phyloP scores from a whole-genome alignment of 2,888 invertebrate genomes.

The Watsonalla cultraria region DNA sequence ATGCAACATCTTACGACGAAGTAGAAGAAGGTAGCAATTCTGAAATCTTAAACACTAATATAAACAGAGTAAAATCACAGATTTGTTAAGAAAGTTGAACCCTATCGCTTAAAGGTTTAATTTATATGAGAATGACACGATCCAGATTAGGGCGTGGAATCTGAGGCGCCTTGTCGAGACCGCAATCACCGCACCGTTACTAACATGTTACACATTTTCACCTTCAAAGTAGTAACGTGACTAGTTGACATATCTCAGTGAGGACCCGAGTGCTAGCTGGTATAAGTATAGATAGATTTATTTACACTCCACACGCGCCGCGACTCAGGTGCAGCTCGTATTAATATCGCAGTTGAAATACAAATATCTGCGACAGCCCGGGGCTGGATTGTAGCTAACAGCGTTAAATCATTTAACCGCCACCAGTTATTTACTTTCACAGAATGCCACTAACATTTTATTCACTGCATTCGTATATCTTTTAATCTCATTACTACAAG shows the following conservation, averaged over 20 bases:
- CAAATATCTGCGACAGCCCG: slow-evolving; percentile 28
- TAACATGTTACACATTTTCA: slow-evolving; percentile 27
- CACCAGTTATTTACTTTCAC: too few species aligned
- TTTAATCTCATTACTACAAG: too few species aligned
- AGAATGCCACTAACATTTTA: too few species aligned
- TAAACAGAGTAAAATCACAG: too few species aligned
- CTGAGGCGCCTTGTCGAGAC: neutral
- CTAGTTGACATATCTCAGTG: slow-evolving; percentile 37
- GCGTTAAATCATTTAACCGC: neutral
- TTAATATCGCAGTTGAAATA: slow-evolving; percentile 45
- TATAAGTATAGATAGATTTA: slow-evolving; percentile 33
- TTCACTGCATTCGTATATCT: too few species aligned
- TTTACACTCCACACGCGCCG: slow-evolving; percentile 31
- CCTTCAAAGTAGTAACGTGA: slow-evolving; percentile 42
- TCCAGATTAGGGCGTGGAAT: slow-evolving; percentile 1
- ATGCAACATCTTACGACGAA: too few species aligned
- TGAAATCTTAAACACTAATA: too few species aligned
- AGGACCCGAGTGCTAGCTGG: slow-evolving; percentile 25
- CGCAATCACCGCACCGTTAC: slow-evolving; percentile 16
- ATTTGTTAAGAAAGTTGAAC: neutral
- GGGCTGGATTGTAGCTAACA: slow-evolving; percentile 25
- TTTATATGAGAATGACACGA: neutral
- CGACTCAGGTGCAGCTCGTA: slow-evolving; percentile 42
- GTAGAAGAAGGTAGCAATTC: too few species aligned
- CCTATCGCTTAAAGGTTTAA: neutral